phyloP scores from a whole-genome alignment of 1,140 invertebrate species.

The Pseudobourletiella spinata region DNA sequence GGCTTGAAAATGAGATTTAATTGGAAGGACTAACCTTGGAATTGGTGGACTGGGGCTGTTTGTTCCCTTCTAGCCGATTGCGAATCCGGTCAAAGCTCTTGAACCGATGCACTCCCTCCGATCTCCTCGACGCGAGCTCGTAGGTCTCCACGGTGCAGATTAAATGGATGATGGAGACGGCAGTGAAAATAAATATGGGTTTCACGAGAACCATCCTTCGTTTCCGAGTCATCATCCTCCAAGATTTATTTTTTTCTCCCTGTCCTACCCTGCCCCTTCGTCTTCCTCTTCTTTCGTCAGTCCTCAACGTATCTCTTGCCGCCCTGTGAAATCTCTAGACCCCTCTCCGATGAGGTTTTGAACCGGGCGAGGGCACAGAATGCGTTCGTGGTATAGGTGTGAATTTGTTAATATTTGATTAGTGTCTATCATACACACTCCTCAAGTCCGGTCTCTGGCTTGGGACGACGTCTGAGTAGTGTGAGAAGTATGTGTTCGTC shows the following conservation, averaged over 20 bases:
- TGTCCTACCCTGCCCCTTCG: no score
- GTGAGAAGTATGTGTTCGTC: neutral
- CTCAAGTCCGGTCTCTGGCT: neutral
- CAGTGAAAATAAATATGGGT: neutral
- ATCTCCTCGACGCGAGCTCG: neutral
- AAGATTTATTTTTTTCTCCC: neutral
- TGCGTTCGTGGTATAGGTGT: no score
- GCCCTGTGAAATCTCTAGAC: neutral
- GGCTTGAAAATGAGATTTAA: no score
- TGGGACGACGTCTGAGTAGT: neutral
- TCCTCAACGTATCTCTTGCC: no score
- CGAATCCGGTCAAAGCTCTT: neutral
- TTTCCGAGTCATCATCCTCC: neutral
- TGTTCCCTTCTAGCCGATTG: neutral
- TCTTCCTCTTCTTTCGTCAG: no score
- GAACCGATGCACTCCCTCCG: neutral
- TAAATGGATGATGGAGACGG: neutral
- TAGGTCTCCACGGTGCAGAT: neutral
- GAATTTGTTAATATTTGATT: no score
- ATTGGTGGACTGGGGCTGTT: neutral
- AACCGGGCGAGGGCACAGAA: no score
- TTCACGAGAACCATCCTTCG: neutral
- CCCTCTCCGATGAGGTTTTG: neutral
- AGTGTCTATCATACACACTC: no score
- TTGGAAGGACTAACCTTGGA: neutral